These are phyloP conservation scores for Ibidorhyncha struthersii DNA, from an alignment of 2,113 vertebrate species.

Conservation along the genomic window DNA sequence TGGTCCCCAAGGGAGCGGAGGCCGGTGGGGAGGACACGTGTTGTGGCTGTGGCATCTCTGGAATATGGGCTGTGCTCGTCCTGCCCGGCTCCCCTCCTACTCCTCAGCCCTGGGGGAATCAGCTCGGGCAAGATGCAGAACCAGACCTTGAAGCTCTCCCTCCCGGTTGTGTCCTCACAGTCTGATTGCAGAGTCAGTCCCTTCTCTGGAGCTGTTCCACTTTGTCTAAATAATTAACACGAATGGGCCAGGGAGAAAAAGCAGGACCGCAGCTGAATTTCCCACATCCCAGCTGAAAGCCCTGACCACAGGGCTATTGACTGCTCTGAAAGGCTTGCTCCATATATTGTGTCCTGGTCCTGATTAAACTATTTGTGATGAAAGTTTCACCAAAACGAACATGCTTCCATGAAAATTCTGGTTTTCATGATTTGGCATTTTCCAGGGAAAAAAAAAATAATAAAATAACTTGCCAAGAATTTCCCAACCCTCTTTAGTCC, in stretches of 20 bases:
- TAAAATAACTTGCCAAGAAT: conserved; percentile 22
- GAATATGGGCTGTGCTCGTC: not conserved
- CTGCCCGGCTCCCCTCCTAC: not conserved
- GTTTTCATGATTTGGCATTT: conserved; percentile 18
- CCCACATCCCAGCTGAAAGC: not conserved
- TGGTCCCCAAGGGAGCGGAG: rapidly evolving
- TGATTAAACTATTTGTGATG: not conserved
- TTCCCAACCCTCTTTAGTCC: conserved; percentile 32
- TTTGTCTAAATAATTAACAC: not conserved
- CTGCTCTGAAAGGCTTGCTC: not conserved
- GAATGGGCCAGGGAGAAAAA: not conserved
- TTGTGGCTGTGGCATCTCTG: not conserved
- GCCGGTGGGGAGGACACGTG: rapidly evolving
- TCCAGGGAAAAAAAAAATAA: not conserved
- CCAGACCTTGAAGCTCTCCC: not conserved
- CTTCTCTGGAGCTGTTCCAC: not conserved
- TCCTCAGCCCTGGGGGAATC: rapidly evolving
- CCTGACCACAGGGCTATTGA: not conserved
- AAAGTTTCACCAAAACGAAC: not conserved
- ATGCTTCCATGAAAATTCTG: not conserved
- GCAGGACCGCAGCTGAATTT: not conserved
- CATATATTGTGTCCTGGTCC: not conserved
- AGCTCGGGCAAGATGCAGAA: not conserved
- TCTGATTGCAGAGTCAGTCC: not conserved
- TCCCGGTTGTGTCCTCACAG: not conserved